These are phyloP conservation scores for Cetonia aurata DNA, from an alignment of 2,888 invertebrate species.

Conservation along the genomic window DNA sequence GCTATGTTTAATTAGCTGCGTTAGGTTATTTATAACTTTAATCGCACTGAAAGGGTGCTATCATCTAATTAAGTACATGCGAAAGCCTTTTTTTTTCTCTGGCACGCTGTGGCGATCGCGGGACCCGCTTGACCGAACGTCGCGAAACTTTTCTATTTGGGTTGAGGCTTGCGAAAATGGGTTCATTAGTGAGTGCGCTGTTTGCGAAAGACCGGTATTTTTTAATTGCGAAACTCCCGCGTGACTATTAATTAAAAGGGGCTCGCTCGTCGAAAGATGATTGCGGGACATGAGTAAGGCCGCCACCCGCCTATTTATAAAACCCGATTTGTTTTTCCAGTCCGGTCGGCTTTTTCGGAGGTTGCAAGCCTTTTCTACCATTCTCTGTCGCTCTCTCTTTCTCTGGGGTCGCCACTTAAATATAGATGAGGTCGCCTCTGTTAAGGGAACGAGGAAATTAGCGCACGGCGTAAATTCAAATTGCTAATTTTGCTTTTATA, in stretches of 20 bases:
- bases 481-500: too few species aligned
- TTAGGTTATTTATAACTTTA: slow-evolving; percentile 7
- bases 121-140: neutral
- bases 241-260: slow-evolving; percentile 29
- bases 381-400: slow-evolving; percentile 1
- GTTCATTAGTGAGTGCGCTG: slow-evolving; percentile 23
- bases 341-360: too few species aligned
- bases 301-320: slow-evolving; percentile 6
- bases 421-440: slow-evolving; percentile 1
- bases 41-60: slow-evolving; percentile 4
- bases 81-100: neutral
- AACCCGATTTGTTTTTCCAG: neutral
- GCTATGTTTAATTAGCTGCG: slow-evolving; percentile 3
- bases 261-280: slow-evolving; percentile 33
- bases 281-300: neutral
- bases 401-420: slow-evolving; percentile 1
- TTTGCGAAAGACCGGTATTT: slow-evolving; percentile 29
- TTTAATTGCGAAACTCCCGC: slow-evolving; percentile 31
- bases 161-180: slow-evolving; percentile 6
- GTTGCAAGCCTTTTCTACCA: neutral
- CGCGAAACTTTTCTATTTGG: slow-evolving; percentile 34
- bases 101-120: neutral
- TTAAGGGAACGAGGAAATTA: neutral
- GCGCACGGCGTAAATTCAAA: neutral
- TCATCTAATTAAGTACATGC: slow-evolving; percentile 9